Evolutionary conservation across 2,888 invertebrate species (phyloP).

Genomic region (Limnephilus auricula): DNA sequence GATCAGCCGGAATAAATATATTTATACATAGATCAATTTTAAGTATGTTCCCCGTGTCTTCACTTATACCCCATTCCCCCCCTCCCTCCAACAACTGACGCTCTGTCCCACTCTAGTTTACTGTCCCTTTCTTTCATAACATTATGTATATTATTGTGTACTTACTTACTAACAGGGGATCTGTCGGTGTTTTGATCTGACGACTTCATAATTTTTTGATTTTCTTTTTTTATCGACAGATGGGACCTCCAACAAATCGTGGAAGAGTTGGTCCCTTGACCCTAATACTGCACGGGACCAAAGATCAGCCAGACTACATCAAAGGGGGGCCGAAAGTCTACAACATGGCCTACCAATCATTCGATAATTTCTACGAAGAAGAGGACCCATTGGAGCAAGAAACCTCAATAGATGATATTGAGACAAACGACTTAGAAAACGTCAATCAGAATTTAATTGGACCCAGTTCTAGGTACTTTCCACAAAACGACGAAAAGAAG

Average conservation of each 20-base stretch:
- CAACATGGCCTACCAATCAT: conserved; percentile 69
- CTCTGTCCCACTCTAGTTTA: too few species aligned
- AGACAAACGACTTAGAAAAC: background rate
- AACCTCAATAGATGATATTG: background rate
- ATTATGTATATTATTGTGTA: too few species aligned
- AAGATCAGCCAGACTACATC: conserved; percentile 81
- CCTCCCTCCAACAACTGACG: too few species aligned
- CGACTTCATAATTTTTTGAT: too few species aligned
- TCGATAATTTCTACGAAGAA: conserved; percentile 9
- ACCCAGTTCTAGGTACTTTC: background rate
- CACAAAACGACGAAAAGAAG: conserved; percentile 5
- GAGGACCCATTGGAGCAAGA: background rate
- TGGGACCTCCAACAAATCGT: conserved; percentile 73
- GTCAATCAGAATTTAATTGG: background rate
- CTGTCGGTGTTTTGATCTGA: too few species aligned
- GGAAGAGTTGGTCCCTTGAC: conserved; percentile 79
- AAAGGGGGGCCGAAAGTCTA: conserved; percentile 77
- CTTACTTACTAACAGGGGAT: too few species aligned
- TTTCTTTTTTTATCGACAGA: conserved; percentile 68
- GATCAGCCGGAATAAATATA: too few species aligned
- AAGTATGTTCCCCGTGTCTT: too few species aligned
- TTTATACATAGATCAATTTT: too few species aligned
- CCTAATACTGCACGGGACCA: conserved; percentile 86
- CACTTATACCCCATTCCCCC: too few species aligned
- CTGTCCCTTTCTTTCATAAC: too few species aligned